A percentile compares a stretch with the other conserved stretches of the same genome.
These are phyloP conservation scores for Condylura cristata DNA, from an alignment of 2,113 vertebrate species.

Conservation along the genomic window DNA sequence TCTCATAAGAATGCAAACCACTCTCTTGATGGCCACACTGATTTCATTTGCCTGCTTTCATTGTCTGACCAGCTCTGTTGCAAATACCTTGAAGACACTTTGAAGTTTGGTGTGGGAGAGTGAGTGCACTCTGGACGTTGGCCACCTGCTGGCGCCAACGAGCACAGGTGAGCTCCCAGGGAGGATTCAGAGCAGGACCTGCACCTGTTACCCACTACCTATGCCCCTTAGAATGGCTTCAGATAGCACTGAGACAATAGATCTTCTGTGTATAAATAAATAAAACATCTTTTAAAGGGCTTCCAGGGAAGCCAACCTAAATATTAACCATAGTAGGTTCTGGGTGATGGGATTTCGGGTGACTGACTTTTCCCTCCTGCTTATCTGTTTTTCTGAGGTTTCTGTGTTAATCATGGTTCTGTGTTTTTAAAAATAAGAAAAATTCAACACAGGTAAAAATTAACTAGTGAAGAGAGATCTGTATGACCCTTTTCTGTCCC, in stretches of 20 bases:
- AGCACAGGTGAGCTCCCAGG: not conserved
- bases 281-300: no score
- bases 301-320: not conserved
- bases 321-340: not conserved
- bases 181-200: no score
- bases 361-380: not conserved
- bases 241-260: no score
- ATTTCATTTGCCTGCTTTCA: not conserved
- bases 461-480: not conserved
- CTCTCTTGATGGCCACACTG: not conserved
- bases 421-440: not conserved
- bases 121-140: fast-evolving
- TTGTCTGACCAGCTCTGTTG: not conserved
- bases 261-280: no score
- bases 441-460: not conserved
- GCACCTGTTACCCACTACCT: not conserved
- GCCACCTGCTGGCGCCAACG: not conserved
- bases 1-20: not conserved
- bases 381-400: not conserved
- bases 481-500: not conserved
- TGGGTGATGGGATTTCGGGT: not conserved
- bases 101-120: not conserved
- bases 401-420: not conserved
- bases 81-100: not conserved
- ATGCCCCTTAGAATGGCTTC: not conserved